A percentile compares a stretch with the other conserved stretches of the same genome.
These are phyloP conservation scores for Microplitis manilae DNA, from an alignment of 2,888 invertebrate species.

Conservation along the genomic window DNA sequence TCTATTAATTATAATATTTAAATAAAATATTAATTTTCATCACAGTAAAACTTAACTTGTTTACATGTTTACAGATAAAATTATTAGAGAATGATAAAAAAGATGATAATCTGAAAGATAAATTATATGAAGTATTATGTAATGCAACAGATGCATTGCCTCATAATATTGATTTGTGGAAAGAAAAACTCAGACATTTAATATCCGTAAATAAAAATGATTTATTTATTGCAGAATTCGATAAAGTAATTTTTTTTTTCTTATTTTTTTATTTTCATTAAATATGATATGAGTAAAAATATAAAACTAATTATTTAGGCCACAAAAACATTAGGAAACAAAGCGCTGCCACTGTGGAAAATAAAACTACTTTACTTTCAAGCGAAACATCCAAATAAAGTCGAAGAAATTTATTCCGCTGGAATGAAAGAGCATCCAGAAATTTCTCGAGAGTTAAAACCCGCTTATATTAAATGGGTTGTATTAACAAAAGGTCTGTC, in stretches of 20 bases:
- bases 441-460: conserved; percentile 75
- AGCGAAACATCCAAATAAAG: conserved; percentile 64
- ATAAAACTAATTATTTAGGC: conserved; percentile 55
- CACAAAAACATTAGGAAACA: conserved; percentile 66
- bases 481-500: conserved; percentile 68
- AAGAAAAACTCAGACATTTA: conserved; percentile 72
- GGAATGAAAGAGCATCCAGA: conserved; percentile 73
- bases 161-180: conserved; percentile 73
- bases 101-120: conserved; percentile 55
- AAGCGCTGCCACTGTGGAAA: conserved; percentile 72
- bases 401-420: conserved; percentile 70
- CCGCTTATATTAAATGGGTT: conserved; percentile 77
- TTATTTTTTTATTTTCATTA: not conserved
- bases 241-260: conserved; percentile 58
- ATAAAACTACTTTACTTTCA: conserved; percentile 68
- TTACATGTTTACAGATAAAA: conserved; percentile 56
- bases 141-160: conserved; percentile 72
- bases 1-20: no score
- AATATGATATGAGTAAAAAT: not conserved
- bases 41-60: no score
- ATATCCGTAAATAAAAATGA: conserved; percentile 70
- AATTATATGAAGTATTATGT: conserved; percentile 64
- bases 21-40: no score
- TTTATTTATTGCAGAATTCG: conserved; percentile 68
- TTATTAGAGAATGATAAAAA: conserved; percentile 59